Evolutionary conservation across 2,888 invertebrate genomes (phyloP).

Genomic region (Adela reaumurella): DNA sequence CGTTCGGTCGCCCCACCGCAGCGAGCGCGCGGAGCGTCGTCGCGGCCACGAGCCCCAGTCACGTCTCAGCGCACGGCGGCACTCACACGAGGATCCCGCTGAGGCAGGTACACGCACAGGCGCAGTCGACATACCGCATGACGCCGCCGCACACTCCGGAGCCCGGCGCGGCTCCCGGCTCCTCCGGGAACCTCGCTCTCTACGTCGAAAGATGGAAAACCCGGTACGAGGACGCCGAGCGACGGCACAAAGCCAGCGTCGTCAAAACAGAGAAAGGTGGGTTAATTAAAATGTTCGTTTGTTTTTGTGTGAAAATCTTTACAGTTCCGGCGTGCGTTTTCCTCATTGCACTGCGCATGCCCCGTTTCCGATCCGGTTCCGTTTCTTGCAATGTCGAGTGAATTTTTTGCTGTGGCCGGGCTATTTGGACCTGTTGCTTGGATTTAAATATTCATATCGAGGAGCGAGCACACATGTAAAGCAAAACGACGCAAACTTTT

Average conservation of each 20-base stretch:
- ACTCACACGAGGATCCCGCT: constrained; percentile 42
- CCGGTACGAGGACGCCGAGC: constrained; percentile 68
- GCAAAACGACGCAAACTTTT: neutral
- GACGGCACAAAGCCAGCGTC: constrained; percentile 62
- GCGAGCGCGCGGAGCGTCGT: constrained; percentile 40
- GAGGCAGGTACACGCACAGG: constrained; percentile 39
- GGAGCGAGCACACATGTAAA: neutral
- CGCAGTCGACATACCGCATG: constrained; percentile 23
- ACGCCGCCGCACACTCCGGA: constrained; percentile 45
- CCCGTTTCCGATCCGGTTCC: constrained; percentile 13
- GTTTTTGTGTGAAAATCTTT: constrained; percentile 5
- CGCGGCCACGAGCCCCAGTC: constrained; percentile 38
- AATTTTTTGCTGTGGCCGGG: constrained; percentile 9
- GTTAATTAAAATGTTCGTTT: constrained; percentile 19
- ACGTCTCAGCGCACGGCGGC: constrained; percentile 30
- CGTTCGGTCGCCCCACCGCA: constrained; percentile 44
- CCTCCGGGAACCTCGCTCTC: constrained; percentile 45
- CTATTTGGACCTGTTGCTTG: neutral
- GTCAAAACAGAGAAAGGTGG: constrained; percentile 70
- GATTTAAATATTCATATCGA: neutral
- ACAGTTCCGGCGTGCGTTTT: constrained; percentile 20
- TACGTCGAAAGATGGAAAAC: constrained; percentile 63
- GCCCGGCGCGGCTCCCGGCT: constrained; percentile 44
- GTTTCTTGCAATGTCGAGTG: constrained; percentile 35
- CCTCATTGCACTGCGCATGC: constrained; percentile 34